Evolutionary conservation across 2,797 vertebrate species (phyloP), one percentile per base, ranked within the genome.

Genomic region (Enteromius afrohamiltoni): DNA sequence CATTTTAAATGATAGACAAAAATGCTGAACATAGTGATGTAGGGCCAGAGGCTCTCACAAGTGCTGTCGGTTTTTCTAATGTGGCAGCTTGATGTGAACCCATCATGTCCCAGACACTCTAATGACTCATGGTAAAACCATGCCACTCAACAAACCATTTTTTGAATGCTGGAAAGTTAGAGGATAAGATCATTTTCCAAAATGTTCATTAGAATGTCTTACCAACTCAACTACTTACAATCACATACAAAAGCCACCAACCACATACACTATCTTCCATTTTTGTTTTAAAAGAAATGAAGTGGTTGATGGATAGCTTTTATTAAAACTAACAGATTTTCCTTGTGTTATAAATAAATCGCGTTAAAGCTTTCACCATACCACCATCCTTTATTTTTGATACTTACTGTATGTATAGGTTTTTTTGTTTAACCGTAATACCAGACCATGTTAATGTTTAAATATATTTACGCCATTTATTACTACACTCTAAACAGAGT

Each of bases 11-110:
- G 37, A 67, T 19, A 78, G 17, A 65, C 40, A 78, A 19, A 8
- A 77, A 77, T 42, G 14, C 13, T 58, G 73, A 58, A 76, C n/a
- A 14, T 58, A 26, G 31, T 23, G 51, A 58, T 75, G 31, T 17
- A 40, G 31, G 16, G 34, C 31, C 40, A 40, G 31, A 58, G 51
- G 51, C 23, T 80, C 6, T 78, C 51, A 53, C 42, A 31, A 40
- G 19, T 6, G 42, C 37, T 77, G n/a, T 45, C 0, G 2, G 74
- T 60, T 77, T 42, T 23, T 69, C 40, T 77, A 29, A 62, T 53
- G 40, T 62, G 37, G 62, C 29, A 68, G 37, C 58, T 85, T 55
- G n/a, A 62, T 4, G 8, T 79, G 14, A 65, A 78, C 7, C 73
- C 69, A 26, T 60, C 71, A 42, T 40, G 31, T 60, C 23, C 37